Evolutionary conservation across 2,797 vertebrate genomes (phyloP).

Genomic region (Sebastes iracundus): DNA sequence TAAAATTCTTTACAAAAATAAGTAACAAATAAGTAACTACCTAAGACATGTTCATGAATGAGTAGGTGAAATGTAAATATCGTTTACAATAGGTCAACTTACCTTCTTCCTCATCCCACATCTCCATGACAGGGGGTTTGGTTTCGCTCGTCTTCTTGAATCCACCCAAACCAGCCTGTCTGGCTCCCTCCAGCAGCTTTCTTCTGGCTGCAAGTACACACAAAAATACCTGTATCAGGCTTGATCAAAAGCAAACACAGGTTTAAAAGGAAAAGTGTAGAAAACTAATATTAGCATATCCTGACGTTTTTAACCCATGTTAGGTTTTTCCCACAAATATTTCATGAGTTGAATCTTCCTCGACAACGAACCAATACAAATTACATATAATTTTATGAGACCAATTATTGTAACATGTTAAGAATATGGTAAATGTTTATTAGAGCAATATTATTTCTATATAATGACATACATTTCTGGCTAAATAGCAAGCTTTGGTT

Average conservation of each 20-base stretch:
- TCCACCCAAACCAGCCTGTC: slow-evolving; percentile 79
- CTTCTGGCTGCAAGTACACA: slow-evolving; percentile 73
- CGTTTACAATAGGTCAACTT: slow-evolving; percentile 6
- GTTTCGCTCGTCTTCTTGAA: slow-evolving; percentile 80
- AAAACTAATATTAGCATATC: neutral
- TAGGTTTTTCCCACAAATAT: neutral
- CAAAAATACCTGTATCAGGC: neutral
- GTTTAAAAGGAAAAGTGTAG: neutral
- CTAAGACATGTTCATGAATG: neutral
- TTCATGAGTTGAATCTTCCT: neutral
- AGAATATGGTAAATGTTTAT: neutral
- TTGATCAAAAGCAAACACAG: slow-evolving; percentile 9
- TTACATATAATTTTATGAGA: neutral
- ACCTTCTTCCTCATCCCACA: slow-evolving; percentile 93
- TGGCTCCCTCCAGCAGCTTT: slow-evolving; percentile 79
- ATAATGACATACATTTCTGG: neutral
- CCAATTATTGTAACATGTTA: neutral
- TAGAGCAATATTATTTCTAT: neutral
- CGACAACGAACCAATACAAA: neutral
- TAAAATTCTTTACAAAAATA: neutral
- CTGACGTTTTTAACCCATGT: neutral
- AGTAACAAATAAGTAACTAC: neutral
- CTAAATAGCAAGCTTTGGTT: neutral
- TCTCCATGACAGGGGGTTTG: slow-evolving; percentile 81
- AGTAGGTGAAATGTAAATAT: neutral